Conservation (phyloP, 2,113 vertebrate species). For the Lasiurus cinereus region DNA sequence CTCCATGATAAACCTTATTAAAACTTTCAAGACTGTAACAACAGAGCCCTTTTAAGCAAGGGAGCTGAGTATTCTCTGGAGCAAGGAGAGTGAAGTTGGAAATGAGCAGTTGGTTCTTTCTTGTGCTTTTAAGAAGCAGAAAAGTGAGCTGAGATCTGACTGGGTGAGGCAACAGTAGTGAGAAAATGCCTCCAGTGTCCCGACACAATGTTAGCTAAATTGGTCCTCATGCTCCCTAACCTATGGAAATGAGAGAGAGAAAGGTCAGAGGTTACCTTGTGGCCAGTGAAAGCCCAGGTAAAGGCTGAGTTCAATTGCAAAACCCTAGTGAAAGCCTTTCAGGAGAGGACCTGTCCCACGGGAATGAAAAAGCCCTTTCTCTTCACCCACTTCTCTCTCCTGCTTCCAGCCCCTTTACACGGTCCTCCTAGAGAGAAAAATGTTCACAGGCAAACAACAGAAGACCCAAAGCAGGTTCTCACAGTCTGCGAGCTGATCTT, state of each 20-base stretch:
- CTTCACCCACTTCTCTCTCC: neutral
- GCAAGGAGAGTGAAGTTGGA: neutral
- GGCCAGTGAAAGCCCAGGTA: neutral
- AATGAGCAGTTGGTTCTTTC: neutral
- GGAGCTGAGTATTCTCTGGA: neutral
- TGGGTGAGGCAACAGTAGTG: neutral
- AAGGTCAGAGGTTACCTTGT: neutral
- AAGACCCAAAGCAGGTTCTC: conserved; percentile 47
- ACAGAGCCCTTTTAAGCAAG: neutral
- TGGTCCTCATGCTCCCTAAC: neutral
- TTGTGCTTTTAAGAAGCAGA: neutral
- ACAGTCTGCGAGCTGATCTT: conserved; percentile 31
- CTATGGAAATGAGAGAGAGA: neutral
- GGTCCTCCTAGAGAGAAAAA: conserved; percentile 10
- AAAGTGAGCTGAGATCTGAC: neutral
- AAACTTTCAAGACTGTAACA: neutral
- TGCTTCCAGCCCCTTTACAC: neutral
- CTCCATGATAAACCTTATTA: neutral
- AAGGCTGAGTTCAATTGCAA: neutral
- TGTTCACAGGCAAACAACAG: neutral
- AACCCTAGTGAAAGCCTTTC: neutral
- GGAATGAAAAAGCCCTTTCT: neutral
- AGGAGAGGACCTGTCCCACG: neutral
- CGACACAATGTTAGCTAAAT: neutral
- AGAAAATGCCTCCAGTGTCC: neutral